Evolutionary conservation across 2,797 vertebrate species (phyloP), one percentile per base, ranked within the genome.

Genomic region (Pteronotus mesoamericanus): DNA sequence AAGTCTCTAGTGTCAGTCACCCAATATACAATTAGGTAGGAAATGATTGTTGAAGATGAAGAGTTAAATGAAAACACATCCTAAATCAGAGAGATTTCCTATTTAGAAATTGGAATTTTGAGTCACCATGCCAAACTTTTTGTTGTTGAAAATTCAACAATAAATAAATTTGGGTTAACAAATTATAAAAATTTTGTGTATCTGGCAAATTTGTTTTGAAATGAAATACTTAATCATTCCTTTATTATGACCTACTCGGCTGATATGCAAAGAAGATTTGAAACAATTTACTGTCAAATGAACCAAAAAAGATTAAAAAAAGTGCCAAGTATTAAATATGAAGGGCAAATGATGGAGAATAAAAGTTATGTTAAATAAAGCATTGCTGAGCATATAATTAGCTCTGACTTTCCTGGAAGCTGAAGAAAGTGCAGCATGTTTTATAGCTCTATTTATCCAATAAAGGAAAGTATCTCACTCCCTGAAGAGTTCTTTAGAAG

Each of bases 111-210:
- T 86, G 44, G 16, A 89, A 89, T 92, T 94, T 80, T 69, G 29
- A 83, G 11, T 89, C 22, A 34, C 22, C 44, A 34, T 57, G 26
- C 18, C 37, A 89, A 88, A 42, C 19, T 11, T 83, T 66, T 83
- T 93, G 72, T 89, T n/a, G 26, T 59, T 90, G n/a, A 85, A 94
- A 85, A 46, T 80, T 71, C 37, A 66, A 26, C 6, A 89, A 29
- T 89, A 92, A 71, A 88, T 94, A 74, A 86, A 83, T 74, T 94
- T 86, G 9, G 39, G 7, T 86, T 72, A 82, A 12, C 37, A 86
- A 94, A 75, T 79, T 69, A 79, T 74, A 83, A 94, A 91, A 92
- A n/a, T 55, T 19, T 15, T 46, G 1, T 69, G 1, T 72, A 34
- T 72, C 11, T 79, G 55, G 44, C 5, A 90, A 82, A 87, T 29